Base-by-base conservation (phyloP, 92 coral and sea anemone genomes). In the Chrysogorgia sp. region DNA sequence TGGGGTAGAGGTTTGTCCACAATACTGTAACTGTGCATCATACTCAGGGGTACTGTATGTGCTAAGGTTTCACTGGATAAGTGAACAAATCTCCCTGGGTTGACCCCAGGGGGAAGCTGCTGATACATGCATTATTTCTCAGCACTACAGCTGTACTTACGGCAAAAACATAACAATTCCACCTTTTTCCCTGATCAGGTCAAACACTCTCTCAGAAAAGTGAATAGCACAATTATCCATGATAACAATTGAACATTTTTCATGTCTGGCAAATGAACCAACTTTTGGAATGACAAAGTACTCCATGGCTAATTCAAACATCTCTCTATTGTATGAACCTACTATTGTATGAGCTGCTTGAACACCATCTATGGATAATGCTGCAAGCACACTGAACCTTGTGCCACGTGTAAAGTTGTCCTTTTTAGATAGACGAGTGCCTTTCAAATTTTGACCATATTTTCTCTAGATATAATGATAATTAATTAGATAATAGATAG, bases 211-310 rank as follows among this genome's bases (percentile, higher is more conserved):
- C 23, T 81, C 34, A 10, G 90, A 86, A 7, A 65, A 26, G 34
- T 86, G 86, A 23, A 86, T 87, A 34, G 1, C 53, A 49, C 90
- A 87, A 58, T 87, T 83, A 74, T 83, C 87, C 77, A 87, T 20
- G 41, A 87, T 69, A 20, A 87, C 67, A 8, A 87, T 74, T 47
- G 90, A 87, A 64, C 74, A 71, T 25, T 60, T 56, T 71, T 87
- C 90, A 56, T 78, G 59, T 30, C 43, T 60, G 14, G 90, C 90
- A 82, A 47, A 67, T 52, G 83, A 63, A 23, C 90, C 90, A 25
- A 86, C 56, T 34, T 50, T 65, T 26, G 86, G 86, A 14, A 78
- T 24, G 30, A 87, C 76, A 66, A 87, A 87, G 10, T 87, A 63
- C 57, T 75, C 86, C 78, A 86, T 67, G 9, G 76, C 75, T 71